Conservation (phyloP, 2,797 vertebrate genomes). For the Enteromius treurensis region DNA sequence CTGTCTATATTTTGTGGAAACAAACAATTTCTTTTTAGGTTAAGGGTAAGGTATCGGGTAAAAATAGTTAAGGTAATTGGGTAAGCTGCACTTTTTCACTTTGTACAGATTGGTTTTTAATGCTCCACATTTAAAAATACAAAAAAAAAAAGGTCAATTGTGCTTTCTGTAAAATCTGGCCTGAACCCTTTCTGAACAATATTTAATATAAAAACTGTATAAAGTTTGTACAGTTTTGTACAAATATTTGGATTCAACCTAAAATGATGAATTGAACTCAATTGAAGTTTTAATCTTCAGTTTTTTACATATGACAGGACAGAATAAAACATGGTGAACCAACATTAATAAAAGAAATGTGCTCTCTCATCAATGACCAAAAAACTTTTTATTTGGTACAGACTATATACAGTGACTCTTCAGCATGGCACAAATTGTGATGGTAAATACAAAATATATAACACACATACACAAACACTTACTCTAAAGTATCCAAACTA, state of each 20-base stretch:
- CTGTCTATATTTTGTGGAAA: background rate
- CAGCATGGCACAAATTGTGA: background rate
- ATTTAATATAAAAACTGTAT: background rate
- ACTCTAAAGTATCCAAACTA: background rate
- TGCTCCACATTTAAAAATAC: too few relatives aligned
- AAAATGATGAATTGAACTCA: background rate
- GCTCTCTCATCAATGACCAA: background rate
- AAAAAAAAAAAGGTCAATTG: too few relatives aligned
- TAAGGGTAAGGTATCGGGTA: background rate
- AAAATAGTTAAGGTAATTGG: background rate
- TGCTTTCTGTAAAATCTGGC: too few relatives aligned
- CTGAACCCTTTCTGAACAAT: background rate
- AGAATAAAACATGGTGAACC: background rate
- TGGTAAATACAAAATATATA: conserved; percentile 4
- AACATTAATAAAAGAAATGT: background rate
- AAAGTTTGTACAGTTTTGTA: background rate
- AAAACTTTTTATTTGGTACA: background rate
- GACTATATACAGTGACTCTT: conserved; percentile 12
- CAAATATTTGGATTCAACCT: background rate
- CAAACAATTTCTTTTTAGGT: background rate
- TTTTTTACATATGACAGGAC: background rate
- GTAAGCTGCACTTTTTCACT: background rate
- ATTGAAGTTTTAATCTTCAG: background rate
- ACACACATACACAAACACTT: background rate
- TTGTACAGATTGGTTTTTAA: background rate